Evolutionary conservation across 1,140 invertebrate genomes (phyloP).

Genomic region (Papilio polyxenes): DNA sequence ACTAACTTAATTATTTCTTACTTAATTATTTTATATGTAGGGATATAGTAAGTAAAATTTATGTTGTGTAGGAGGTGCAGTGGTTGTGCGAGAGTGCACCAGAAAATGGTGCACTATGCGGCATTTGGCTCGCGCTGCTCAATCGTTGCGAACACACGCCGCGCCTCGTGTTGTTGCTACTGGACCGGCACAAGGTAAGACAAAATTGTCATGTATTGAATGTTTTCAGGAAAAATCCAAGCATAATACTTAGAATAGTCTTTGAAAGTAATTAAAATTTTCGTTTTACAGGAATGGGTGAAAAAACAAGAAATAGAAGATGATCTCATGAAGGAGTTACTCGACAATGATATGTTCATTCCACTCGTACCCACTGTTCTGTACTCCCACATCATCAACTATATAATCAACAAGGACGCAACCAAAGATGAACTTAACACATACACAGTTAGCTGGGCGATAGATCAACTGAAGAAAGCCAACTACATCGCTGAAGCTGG

Average conservation of each 20-base stretch:
- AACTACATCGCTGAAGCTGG: conserved; percentile 67
- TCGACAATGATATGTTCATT: conserved; percentile 64
- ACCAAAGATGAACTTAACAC: conserved; percentile 34
- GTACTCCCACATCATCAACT: conserved; percentile 58
- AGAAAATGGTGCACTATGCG: conserved; percentile 45
- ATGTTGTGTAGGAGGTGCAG: conserved; percentile 58
- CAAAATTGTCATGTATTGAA: background rate
- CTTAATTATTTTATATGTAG: no score
- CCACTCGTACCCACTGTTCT: conserved; percentile 61
- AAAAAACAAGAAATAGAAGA: conserved; percentile 58
- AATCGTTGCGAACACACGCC: conserved; percentile 54
- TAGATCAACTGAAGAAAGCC: conserved; percentile 54
- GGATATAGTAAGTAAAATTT: background rate
- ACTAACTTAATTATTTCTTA: no score
- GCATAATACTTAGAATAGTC: background rate
- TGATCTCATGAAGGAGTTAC: conserved; percentile 64
- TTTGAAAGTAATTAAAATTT: conserved; percentile 34
- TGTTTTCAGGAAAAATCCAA: background rate
- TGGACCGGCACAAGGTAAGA: conserved; percentile 57
- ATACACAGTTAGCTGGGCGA: conserved; percentile 60
- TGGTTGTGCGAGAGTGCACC: conserved; percentile 46
- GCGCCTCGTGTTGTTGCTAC: conserved; percentile 48
- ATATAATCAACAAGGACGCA: conserved; percentile 53
- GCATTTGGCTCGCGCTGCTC: conserved; percentile 62
- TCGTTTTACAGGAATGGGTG: conserved; percentile 56